These are phyloP conservation scores for Tetranychus truncatus DNA, from an alignment of 2,888 invertebrate species.

Conservation along the genomic window DNA sequence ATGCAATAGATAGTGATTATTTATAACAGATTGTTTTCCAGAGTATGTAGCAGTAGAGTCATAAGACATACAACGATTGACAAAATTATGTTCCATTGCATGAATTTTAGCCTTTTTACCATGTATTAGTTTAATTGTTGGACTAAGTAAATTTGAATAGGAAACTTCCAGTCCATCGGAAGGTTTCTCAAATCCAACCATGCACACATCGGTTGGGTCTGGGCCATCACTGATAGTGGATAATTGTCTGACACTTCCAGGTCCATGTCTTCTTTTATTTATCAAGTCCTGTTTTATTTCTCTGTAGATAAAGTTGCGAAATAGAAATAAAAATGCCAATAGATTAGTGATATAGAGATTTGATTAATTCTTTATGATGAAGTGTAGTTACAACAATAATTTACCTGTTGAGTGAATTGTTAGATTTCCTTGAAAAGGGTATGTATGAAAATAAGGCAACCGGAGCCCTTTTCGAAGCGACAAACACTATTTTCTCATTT, in stretches of 20 bases:
- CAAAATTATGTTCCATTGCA: background rate
- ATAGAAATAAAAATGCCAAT: background rate
- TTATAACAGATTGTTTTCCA: background rate
- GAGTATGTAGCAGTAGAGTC: background rate
- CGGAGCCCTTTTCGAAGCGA: conserved; percentile 52
- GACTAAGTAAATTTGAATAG: conserved; percentile 62
- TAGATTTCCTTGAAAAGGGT: conserved; percentile 45
- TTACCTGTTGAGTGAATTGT: background rate
- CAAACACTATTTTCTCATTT: conserved; percentile 47
- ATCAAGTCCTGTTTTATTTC: conserved; percentile 6
- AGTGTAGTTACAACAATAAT: background rate
- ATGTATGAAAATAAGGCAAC: conserved; percentile 69
- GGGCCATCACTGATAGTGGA: conserved; percentile 62
- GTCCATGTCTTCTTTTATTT: conserved; percentile 35
- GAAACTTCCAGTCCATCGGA: conserved; percentile 71
- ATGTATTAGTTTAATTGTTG: conserved; percentile 37
- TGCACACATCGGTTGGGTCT: conserved; percentile 42
- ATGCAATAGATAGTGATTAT: conserved; percentile 5
- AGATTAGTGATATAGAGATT: background rate
- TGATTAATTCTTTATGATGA: background rate
- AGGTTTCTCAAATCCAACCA: conserved; percentile 54
- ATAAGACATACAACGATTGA: conserved; percentile 10
- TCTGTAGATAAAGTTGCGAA: background rate
- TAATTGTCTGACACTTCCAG: conserved; percentile 53
- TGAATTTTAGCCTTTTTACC: conserved; percentile 5